Evolutionary conservation across 2,888 invertebrate species (phyloP).

Genomic region (Synergus gifuensis): DNA sequence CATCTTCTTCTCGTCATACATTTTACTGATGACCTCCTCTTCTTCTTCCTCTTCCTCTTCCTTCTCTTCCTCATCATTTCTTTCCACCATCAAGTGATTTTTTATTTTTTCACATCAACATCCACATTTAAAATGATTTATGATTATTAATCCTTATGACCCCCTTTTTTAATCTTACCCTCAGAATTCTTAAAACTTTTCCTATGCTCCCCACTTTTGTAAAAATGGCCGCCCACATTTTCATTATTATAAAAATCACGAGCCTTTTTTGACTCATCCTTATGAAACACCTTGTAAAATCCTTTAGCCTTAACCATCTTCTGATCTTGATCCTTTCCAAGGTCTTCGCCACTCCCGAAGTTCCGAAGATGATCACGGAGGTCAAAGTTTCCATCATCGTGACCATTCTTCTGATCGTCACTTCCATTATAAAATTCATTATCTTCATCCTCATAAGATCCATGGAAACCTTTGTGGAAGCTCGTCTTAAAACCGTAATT

Average conservation of each 20-base stretch:
- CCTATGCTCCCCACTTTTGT: background rate
- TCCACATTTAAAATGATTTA: too few relatives aligned
- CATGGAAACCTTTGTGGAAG: background rate
- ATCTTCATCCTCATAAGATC: background rate
- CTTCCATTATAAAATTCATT: background rate
- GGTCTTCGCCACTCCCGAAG: constrained; percentile 80
- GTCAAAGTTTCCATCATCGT: background rate
- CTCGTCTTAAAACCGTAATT: background rate
- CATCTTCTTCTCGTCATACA: too few relatives aligned
- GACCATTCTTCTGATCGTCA: background rate
- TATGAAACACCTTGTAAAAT: constrained; percentile 86
- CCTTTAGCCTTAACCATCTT: constrained; percentile 87
- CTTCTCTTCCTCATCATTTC: too few relatives aligned
- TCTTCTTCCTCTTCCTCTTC: too few relatives aligned
- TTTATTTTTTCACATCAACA: too few relatives aligned
- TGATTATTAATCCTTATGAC: background rate
- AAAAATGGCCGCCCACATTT: constrained; percentile 79
- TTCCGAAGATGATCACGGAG: constrained; percentile 59
- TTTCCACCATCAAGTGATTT: too few relatives aligned
- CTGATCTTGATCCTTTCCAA: constrained; percentile 81
- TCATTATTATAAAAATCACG: constrained; percentile 88
- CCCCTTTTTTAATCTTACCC: background rate
- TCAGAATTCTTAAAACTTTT: background rate
- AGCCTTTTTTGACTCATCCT: constrained; percentile 88
- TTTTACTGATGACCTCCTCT: too few relatives aligned